phyloP scores from a whole-genome alignment of 2,113 vertebrate genomes.

The Seriola aureovittata region DNA sequence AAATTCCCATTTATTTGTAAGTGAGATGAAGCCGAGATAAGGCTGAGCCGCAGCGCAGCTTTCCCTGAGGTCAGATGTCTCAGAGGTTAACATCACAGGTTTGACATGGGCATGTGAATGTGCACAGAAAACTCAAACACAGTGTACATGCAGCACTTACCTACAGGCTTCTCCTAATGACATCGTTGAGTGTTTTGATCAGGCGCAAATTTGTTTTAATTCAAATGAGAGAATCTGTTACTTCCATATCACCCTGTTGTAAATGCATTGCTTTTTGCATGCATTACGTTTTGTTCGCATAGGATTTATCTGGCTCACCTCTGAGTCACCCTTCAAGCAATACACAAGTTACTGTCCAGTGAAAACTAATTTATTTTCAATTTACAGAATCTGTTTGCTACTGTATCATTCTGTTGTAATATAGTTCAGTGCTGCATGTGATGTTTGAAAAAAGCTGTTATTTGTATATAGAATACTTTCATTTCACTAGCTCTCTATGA shows the following conservation, averaged over 20 bases:
- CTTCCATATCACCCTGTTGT: background rate
- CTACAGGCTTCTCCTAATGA: slow-evolving; percentile 32
- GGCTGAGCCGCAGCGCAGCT: slow-evolving; percentile 43
- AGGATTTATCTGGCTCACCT: background rate
- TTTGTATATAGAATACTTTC: background rate
- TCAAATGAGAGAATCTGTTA: slow-evolving; percentile 33
- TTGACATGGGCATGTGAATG: slow-evolving; percentile 42
- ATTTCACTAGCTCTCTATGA: background rate
- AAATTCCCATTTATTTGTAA: slow-evolving; percentile 67
- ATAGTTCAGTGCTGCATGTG: background rate
- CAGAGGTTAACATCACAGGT: slow-evolving; percentile 50
- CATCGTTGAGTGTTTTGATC: slow-evolving; percentile 13
- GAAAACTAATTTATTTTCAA: background rate
- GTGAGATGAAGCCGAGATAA: slow-evolving; percentile 53
- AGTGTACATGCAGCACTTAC: slow-evolving; percentile 7
- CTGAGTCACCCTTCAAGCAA: slow-evolving; percentile 5
- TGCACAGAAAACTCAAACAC: slow-evolving; percentile 32
- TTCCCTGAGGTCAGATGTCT: slow-evolving; percentile 51
- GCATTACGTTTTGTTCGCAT: background rate
- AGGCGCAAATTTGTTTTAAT: slow-evolving; percentile 45
- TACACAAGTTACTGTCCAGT: background rate
- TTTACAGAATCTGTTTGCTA: background rate
- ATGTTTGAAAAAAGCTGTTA: background rate
- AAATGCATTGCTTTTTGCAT: slow-evolving; percentile 6
- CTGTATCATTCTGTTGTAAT: background rate